Conservation (phyloP, 2,888 invertebrate species). For the Amaurobius ferox region DNA sequence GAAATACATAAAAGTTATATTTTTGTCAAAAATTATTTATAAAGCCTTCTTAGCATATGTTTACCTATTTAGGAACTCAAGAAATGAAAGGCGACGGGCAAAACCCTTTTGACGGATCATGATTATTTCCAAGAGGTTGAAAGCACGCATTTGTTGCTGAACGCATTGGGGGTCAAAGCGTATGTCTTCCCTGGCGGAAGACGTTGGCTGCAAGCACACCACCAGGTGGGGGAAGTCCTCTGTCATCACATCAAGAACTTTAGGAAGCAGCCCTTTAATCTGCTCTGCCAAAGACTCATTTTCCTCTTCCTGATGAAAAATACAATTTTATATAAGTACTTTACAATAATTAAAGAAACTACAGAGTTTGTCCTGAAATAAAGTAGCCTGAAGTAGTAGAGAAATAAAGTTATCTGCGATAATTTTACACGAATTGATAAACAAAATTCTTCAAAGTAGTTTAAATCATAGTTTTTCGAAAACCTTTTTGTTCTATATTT, state of each 20-base stretch:
- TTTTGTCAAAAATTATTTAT: too few species aligned
- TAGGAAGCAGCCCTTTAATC: conserved; percentile 8
- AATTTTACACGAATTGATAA: too few species aligned
- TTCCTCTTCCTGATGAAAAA: neutral
- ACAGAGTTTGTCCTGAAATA: too few species aligned
- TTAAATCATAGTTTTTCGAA: too few species aligned
- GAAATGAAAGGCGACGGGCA: conserved; percentile 51
- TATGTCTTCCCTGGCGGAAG: conserved; percentile 7
- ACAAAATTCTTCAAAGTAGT: too few species aligned
- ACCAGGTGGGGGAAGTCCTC: conserved; percentile 65
- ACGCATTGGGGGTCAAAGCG: conserved; percentile 40
- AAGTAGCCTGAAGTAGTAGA: too few species aligned
- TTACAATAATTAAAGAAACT: too few species aligned
- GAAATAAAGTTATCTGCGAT: too few species aligned
- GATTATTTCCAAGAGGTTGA: conserved; percentile 57
- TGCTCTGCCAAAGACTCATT: conserved; percentile 22
- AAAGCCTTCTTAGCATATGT: too few species aligned
- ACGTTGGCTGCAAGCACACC: conserved; percentile 42
- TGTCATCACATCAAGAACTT: conserved; percentile 31
- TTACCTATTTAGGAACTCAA: conserved; percentile 62
- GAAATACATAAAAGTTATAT: too few species aligned
- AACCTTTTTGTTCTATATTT: too few species aligned
- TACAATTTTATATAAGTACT: too few species aligned
- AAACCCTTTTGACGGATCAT: conserved; percentile 56
- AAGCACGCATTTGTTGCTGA: conserved; percentile 33